Evolutionary conservation across 2,113 vertebrate genomes (phyloP), one percentile per base, ranked within the genome.

Genomic region (Cephalopterus ornatus): DNA sequence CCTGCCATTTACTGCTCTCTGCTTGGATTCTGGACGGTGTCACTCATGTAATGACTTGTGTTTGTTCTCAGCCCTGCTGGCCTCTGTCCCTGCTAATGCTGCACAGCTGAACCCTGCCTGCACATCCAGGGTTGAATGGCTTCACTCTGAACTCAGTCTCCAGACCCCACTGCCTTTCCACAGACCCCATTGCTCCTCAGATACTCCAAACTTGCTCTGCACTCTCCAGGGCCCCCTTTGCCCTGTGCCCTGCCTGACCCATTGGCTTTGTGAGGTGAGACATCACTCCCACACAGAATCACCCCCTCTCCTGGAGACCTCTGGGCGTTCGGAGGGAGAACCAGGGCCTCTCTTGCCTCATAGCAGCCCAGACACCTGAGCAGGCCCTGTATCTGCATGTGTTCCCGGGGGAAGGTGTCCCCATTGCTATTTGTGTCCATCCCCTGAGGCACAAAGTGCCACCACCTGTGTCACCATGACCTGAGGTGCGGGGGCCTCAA

Each of bases 261-360:
- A 5, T 18, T 33, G 37, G 6, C 18, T 70, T 24, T 75, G 22
- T 3, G 0, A 4, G 33, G 13, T 46, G 30, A 19, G 30, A 26
- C 23, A 47, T 76, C 23, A 76, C 12, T 5, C 9, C 32, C 24
- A 37, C n/a, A n/a, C 6, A 80, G 50, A 78, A 1, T 16, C 27
- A 37, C 3, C 2, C 2, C 4, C 22, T 44, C n/a, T 39, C 20
- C 33, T 0, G 0, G n/a, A 16, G 41, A 58, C 28, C 22, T 39
- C 20, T 53, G 61, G 44, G 20, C 2, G 0, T 53, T 30, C 3
- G 4, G 13, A 49, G 6, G 6, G 24, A 61, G 8, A 6, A 56
- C 19, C 8, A 50, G 9, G 39, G 33, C 3, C 24, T 32, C 8
- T 19, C 9, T 53, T 4, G 1, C n/a, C 22, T 52, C 49, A 9